Percentiles rank a stretch among this genome's conserved stretches.
phyloP scores from a whole-genome alignment of 2,113 vertebrate species.

The Rynchops niger region DNA sequence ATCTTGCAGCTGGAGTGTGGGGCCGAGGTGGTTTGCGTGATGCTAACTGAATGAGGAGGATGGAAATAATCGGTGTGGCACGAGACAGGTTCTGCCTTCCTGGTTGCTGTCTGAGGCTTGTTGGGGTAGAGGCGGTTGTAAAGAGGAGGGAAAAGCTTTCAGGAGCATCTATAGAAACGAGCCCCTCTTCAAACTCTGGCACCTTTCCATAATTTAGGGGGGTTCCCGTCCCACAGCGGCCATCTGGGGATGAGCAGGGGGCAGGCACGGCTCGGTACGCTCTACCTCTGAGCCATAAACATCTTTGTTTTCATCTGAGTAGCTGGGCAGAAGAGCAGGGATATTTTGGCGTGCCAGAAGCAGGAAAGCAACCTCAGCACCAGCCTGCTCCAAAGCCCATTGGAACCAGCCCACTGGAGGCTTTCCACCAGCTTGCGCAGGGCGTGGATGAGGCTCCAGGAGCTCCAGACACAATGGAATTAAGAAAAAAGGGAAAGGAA shows the following conservation, averaged over 20 bases:
- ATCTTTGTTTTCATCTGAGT: neutral
- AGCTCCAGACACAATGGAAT: constrained; percentile 59
- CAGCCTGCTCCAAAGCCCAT: neutral
- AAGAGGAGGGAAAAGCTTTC: neutral
- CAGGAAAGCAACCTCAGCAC: neutral
- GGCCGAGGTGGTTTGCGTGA: neutral
- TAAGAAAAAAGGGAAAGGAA: constrained; percentile 63
- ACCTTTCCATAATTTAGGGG: neutral
- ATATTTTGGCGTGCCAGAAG: neutral
- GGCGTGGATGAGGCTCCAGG: constrained; percentile 39
- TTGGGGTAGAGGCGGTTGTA: neutral
- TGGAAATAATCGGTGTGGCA: neutral
- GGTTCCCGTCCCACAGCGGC: neutral
- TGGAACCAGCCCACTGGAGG: constrained; percentile 4
- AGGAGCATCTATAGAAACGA: neutral
- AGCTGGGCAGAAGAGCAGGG: neutral
- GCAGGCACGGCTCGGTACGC: neutral
- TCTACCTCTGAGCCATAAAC: neutral
- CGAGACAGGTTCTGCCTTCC: neutral
- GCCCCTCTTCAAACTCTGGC: neutral
- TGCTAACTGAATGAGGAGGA: neutral
- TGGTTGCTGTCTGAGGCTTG: neutral
- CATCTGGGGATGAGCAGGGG: neutral
- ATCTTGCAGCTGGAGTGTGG: neutral
- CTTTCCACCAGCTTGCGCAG: constrained; percentile 29